phyloP scores from a whole-genome alignment of 2,113 vertebrate species.

The Petrocephalus microphthalmus region DNA sequence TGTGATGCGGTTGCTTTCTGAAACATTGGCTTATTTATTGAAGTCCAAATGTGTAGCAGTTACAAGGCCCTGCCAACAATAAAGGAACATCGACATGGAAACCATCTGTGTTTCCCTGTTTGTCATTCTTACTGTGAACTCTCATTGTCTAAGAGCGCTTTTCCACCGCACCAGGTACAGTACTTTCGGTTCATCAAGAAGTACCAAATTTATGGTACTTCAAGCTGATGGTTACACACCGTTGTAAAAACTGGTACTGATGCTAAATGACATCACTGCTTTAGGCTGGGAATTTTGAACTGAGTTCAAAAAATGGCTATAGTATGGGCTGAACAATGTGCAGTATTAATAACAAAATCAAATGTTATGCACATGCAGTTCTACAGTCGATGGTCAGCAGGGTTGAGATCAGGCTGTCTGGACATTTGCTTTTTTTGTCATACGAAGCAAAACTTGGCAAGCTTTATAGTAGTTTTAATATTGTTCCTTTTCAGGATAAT shows the following conservation, averaged over 20 bases:
- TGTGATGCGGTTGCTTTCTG: background rate
- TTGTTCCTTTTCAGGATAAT: constrained; percentile 16
- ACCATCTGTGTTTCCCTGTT: background rate
- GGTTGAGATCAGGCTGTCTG: background rate
- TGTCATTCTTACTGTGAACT: background rate
- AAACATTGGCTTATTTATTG: constrained; percentile 16
- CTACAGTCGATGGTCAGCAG: background rate
- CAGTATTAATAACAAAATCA: background rate
- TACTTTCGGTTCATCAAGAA: background rate
- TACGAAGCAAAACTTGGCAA: background rate
- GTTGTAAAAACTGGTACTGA: background rate
- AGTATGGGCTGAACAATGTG: background rate
- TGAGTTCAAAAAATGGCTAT: background rate
- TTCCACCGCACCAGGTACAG: background rate
- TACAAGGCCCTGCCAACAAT: constrained; percentile 7
- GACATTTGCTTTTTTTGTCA: constrained; percentile 36
- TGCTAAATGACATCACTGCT: background rate
- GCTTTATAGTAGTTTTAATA: background rate
- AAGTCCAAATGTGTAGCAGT: background rate
- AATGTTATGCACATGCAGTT: background rate
- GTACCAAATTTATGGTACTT: background rate
- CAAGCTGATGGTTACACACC: background rate
- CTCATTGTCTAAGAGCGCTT: constrained; percentile 20
- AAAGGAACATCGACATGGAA: constrained; percentile 16
- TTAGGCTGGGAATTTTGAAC: background rate